phyloP scores from a whole-genome alignment of 2,888 invertebrate species.

The Noctuana brunneofusca region DNA sequence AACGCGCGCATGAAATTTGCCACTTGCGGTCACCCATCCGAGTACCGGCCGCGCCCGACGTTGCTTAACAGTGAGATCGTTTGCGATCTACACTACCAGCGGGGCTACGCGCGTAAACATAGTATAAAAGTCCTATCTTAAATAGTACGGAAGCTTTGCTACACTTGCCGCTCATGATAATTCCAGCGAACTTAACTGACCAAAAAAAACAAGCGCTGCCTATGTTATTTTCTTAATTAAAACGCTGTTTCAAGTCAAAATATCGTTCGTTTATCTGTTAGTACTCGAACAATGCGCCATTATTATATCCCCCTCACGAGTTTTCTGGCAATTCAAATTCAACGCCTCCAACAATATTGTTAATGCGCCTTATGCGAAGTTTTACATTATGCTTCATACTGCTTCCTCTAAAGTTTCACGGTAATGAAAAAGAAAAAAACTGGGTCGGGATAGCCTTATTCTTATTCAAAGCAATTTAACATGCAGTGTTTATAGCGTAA shows the following conservation, averaged over 20 bases:
- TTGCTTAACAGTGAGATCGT: no score
- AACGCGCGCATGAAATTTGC: no score
- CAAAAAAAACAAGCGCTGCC: no score
- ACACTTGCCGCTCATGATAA: no score
- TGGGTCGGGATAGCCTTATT: conserved; percentile 32
- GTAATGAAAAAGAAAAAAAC: conserved; percentile 35
- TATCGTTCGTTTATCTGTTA: background rate
- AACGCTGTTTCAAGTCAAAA: background rate
- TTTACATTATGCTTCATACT: conserved; percentile 23
- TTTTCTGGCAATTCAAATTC: conserved; percentile 6
- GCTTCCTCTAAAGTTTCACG: conserved; percentile 22
- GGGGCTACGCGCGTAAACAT: no score
- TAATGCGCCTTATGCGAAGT: conserved; percentile 28
- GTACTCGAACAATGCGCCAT: background rate
- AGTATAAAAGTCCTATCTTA: no score
- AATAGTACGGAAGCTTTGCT: no score
- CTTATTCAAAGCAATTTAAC: conserved; percentile 38
- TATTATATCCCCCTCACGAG: background rate
- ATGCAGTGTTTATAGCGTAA: conserved; percentile 39
- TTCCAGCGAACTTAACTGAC: no score
- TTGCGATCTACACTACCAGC: no score
- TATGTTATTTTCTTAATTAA: background rate
- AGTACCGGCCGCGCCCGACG: no score
- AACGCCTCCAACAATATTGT: conserved; percentile 11
- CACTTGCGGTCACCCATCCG: no score